phyloP scores from a whole-genome alignment of 2,888 invertebrate species.

The Formica aserva region DNA sequence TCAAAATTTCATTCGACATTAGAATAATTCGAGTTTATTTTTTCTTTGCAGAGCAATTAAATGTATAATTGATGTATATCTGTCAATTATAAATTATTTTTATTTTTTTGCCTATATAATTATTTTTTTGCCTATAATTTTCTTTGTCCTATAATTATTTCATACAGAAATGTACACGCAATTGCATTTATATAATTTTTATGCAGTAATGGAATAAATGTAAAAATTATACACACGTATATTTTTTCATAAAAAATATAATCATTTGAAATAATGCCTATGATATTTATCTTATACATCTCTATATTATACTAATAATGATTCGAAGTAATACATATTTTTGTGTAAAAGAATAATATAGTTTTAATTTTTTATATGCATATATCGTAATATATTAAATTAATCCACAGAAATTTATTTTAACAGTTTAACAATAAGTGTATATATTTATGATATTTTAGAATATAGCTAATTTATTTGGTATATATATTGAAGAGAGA shows the following conservation, averaged over 20 bases:
- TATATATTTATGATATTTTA: not conserved
- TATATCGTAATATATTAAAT: not conserved
- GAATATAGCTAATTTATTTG: not conserved
- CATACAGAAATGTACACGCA: not conserved
- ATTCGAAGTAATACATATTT: slow-evolving; percentile 11
- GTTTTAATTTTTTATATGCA: not conserved
- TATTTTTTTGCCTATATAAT: not conserved
- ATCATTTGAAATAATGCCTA: slow-evolving; percentile 28
- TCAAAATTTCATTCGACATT: not conserved
- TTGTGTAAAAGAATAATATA: not conserved
- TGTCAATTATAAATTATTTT: slow-evolving; percentile 13
- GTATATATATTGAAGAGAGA: not conserved
- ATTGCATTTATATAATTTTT: slow-evolving; percentile 27
- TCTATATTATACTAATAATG: not conserved
- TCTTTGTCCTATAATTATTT: not conserved
- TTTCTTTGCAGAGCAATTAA: slow-evolving; percentile 5
- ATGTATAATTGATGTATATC: slow-evolving; percentile 13
- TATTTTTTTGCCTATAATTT: slow-evolving; percentile 1
- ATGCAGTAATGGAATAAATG: slow-evolving; percentile 21
- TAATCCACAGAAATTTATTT: not conserved
- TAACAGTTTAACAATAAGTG: no score
- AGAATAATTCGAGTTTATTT: not conserved
- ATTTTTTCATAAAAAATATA: slow-evolving; percentile 17
- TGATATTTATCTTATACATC: slow-evolving; percentile 8
- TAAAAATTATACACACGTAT: not conserved